A percentile compares a stretch with the other conserved stretches of the same genome.
phyloP scores from a whole-genome alignment of 2,888 invertebrate species.

The Aleiodes testaceus region DNA sequence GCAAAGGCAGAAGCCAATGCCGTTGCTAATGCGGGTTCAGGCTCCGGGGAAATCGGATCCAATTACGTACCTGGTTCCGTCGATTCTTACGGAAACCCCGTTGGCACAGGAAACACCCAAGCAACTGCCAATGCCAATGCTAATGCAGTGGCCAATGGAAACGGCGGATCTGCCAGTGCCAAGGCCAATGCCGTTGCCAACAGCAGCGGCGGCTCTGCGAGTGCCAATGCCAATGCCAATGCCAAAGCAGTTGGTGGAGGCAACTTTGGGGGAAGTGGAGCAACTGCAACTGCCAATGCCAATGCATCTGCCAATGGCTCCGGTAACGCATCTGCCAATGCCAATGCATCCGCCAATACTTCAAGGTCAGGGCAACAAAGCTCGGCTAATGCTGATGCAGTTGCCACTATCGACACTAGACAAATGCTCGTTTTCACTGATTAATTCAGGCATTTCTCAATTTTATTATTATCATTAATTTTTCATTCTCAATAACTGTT shows the following conservation, averaged over 20 bases:
- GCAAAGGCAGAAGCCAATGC: conserved; percentile 37
- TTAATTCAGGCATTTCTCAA: conserved; percentile 42
- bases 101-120: conserved; percentile 20
- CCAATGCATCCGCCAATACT: conserved; percentile 43
- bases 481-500: neutral
- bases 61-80: conserved; percentile 7
- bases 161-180: conserved; percentile 39
- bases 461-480: conserved; percentile 1
- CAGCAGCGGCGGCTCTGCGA: conserved; percentile 27
- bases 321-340: conserved; percentile 45
- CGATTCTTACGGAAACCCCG: conserved; percentile 26
- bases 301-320: conserved; percentile 26
- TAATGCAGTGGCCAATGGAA: conserved; percentile 27
- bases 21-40: conserved; percentile 33
- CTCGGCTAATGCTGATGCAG: conserved; percentile 57
- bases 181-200: conserved; percentile 35
- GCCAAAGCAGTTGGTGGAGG: conserved; percentile 26
- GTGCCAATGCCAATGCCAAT: conserved; percentile 44
- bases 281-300: conserved; percentile 25
- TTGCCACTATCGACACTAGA: conserved; percentile 52
- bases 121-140: conserved; percentile 38
- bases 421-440: conserved; percentile 60
- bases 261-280: conserved; percentile 3
- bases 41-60: conserved; percentile 17
- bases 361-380: conserved; percentile 48